Base-by-base conservation (phyloP, 2,888 invertebrate species). In the Oscheius myriophilus region DNA sequence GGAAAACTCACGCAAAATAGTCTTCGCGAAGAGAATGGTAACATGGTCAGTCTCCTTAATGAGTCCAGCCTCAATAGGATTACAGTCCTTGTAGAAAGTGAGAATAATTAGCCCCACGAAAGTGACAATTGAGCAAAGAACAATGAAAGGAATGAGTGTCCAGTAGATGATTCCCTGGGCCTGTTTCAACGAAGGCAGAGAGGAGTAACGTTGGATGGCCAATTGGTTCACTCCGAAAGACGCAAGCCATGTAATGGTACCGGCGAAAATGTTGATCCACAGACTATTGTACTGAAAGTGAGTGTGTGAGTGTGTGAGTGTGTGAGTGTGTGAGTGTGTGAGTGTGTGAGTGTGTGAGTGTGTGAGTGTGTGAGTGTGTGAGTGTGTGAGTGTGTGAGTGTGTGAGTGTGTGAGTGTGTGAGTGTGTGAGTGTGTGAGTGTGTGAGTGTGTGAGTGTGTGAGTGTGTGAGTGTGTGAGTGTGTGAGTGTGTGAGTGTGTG, bases 141-240 rank as follows among this genome's bases (percentile, higher is more conserved):
- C 67, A 21, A 78, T 59, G 70, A 83, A 83, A n/a, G 82, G 82
- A 1, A 79, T 65, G 21, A 81, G 64, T 0, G 82, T 83, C 51
- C 71, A 75, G 39, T 75, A 71, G 59, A 83, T 81, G 49, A 83
- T 63, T 39, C 42, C 73, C 62, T 78, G 74, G 11, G 82, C 82
- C 14, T 74, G 66, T 61, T 77, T 73, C 18, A 83, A 61, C 11
- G 74, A 69, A 1, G 82, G 82, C 16, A 83, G 74, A 66, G 77
- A 77, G 18, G 73, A 71, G 59, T 83, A 83, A 69, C 82, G 75
- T 54, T 83, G 82, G 59, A 83, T 83, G 1, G 82, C 79, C 51
- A 82, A 49, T 61, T 83, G 82, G 70, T 83, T 83, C 11, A 83
- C 82, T 23, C 80, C 80, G 61, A 83, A 83, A 3, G 82, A 79